Conservation (phyloP, 2,113 vertebrate genomes). For the Noctilio leporinus region DNA sequence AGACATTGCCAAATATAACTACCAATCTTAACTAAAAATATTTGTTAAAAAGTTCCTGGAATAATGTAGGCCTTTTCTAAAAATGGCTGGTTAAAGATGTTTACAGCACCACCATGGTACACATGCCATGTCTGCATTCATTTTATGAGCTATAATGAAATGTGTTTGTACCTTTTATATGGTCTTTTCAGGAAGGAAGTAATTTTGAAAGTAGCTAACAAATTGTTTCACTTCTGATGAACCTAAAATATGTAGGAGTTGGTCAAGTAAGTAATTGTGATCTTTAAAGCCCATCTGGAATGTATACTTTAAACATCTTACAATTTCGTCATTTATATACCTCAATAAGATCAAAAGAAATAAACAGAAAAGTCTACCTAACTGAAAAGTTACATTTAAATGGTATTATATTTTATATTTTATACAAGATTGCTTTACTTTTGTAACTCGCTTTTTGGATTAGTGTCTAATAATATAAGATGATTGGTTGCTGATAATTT, state of each 20-base stretch:
- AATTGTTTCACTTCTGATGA: neutral
- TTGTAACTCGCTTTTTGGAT: neutral
- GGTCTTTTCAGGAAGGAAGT: neutral
- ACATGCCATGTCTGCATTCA: neutral
- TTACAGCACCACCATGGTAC: neutral
- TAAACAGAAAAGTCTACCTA: neutral
- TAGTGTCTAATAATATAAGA: neutral
- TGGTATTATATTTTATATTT: neutral
- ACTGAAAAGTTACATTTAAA: neutral
- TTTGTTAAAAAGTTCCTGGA: neutral
- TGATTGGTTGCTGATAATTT: neutral
- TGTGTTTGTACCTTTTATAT: neutral
- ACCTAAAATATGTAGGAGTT: neutral
- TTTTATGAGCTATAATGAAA: neutral
- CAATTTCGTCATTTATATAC: neutral
- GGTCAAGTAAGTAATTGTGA: neutral
- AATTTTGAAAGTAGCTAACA: neutral
- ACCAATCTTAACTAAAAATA: conserved; percentile 18
- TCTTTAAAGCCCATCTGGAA: conserved; percentile 9
- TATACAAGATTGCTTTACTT: neutral
- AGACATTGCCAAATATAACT: neutral
- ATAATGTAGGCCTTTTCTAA: neutral
- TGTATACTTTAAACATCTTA: neutral
- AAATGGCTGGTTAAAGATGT: neutral
- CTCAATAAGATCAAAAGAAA: neutral